These are phyloP conservation scores for Mus spicilegus DNA, from an alignment of 2,113 vertebrate species.

Conservation along the genomic window DNA sequence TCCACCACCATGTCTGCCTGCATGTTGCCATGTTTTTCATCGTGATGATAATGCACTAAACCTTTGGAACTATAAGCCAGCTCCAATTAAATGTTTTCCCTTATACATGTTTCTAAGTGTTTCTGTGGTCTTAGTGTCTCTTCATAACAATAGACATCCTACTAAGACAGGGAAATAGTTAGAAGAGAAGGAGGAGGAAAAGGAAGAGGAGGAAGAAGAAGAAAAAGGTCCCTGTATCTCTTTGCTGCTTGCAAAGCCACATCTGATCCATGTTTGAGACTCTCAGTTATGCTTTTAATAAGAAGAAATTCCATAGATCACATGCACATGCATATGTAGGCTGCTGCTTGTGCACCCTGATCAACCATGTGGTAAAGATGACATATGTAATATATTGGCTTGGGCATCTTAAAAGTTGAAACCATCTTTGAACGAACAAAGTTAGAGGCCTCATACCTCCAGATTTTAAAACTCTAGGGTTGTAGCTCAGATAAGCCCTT, in stretches of 20 bases:
- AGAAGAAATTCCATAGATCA: not conserved
- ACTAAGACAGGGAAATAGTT: not conserved
- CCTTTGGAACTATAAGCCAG: not conserved
- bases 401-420: not conserved
- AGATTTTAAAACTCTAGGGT: not conserved
- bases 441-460: not conserved
- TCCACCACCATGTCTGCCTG: not conserved
- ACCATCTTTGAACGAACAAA: slow-evolving; percentile 8
- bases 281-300: not conserved
- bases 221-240: not conserved
- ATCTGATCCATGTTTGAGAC: not conserved
- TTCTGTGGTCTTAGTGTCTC: not conserved
- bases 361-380: not conserved
- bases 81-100: not conserved
- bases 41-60: not conserved
- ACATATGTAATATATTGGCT: not conserved
- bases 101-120: not conserved
- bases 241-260: not conserved
- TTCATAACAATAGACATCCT: not conserved
- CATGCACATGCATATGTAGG: no score
- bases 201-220: not conserved
- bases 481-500: not conserved
- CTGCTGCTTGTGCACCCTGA: not conserved
- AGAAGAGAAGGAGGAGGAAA: not conserved
- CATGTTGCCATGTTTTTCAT: no score